Conservation (phyloP, 2,888 invertebrate species). For the Julus scandinavius region DNA sequence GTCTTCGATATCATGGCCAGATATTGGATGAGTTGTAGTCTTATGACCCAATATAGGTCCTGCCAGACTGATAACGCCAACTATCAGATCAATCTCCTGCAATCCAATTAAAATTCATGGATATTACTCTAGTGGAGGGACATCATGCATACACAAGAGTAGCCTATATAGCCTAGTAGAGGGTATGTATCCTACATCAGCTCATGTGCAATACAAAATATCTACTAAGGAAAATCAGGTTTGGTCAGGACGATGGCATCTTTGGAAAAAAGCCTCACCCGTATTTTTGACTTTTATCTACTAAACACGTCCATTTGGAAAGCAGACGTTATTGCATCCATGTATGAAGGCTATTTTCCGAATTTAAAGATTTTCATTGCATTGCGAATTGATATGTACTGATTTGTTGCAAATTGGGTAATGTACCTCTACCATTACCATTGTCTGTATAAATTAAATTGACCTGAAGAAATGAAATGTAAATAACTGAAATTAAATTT, state of each 20-base stretch:
- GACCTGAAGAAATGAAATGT: no score
- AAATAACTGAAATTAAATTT: no score
- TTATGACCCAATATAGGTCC: conserved; percentile 50
- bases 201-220: background rate
- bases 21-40: conserved; percentile 48
- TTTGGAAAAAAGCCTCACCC: conserved; percentile 27
- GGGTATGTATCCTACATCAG: background rate
- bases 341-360: no score
- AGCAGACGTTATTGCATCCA: no score
- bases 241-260: background rate
- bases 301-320: background rate
- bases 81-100: conserved; percentile 50
- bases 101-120: conserved; percentile 52
- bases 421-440: no score
- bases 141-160: conserved; percentile 46
- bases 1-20: conserved; percentile 50
- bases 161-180: background rate
- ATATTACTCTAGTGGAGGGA: conserved; percentile 39
- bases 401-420: no score
- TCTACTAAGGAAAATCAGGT: background rate
- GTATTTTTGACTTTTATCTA: background rate
- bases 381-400: no score
- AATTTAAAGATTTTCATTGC: no score
- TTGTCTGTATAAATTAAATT: no score
- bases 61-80: conserved; percentile 50